phyloP scores from a whole-genome alignment of 1,140 invertebrate species.

The Drosophila santomea region DNA sequence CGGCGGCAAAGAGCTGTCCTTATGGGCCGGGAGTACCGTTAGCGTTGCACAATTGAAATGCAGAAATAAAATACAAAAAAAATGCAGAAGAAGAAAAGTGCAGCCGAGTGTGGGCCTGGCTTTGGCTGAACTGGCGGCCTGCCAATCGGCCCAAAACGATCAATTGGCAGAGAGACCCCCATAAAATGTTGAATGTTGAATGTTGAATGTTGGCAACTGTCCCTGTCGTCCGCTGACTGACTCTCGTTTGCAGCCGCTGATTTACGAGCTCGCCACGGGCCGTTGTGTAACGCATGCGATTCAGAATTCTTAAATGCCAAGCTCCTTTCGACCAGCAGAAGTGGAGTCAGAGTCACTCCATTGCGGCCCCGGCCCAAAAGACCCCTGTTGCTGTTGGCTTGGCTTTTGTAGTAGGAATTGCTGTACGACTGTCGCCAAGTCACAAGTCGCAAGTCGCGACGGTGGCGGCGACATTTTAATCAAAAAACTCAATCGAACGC shows the following conservation, averaged over 20 bases:
- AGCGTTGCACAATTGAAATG: conserved; percentile 80
- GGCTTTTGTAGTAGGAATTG: conserved; percentile 9
- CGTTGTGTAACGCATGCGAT: conserved; percentile 84
- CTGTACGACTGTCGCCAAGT: conserved; percentile 53
- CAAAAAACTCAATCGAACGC: conserved; percentile 84
- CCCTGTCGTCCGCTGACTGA: conserved; percentile 58
- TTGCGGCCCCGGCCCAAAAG: background rate
- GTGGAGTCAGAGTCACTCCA: conserved; percentile 5
- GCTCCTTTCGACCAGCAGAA: conserved; percentile 62
- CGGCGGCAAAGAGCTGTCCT: conserved; percentile 30
- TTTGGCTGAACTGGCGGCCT: conserved; percentile 47
- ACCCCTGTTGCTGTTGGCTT: conserved; percentile 30
- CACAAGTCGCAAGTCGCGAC: conserved; percentile 40
- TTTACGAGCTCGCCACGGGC: conserved; percentile 82
- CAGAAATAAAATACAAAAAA: conserved; percentile 22
- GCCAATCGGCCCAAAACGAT: conserved; percentile 77
- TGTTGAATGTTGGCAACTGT: conserved; percentile 50
- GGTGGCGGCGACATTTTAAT: conserved; percentile 80
- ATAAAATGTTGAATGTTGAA: conserved; percentile 65
- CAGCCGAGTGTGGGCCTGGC: conserved; percentile 52
- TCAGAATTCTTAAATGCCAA: conserved; percentile 82
- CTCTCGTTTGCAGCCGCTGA: conserved; percentile 72
- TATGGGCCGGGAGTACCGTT: conserved; percentile 66
- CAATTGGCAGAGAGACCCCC: conserved; percentile 73
- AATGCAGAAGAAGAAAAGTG: conserved; percentile 56